A percentile compares a stretch with the other conserved stretches of the same genome.
Evolutionary conservation across 2,797 vertebrate species (phyloP).

Genomic region (Paramormyrops hopkinsi): DNA sequence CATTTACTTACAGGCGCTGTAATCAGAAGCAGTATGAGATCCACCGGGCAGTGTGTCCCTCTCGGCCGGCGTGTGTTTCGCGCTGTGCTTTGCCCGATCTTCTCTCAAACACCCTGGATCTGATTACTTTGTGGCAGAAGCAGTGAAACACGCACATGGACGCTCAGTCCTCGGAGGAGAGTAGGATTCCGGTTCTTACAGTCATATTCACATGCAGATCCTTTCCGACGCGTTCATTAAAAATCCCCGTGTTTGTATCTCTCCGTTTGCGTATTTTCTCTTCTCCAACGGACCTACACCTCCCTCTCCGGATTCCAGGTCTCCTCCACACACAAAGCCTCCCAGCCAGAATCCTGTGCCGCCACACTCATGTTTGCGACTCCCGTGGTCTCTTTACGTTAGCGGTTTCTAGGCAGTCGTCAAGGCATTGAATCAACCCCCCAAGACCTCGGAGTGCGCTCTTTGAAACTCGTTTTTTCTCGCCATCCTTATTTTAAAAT

Average conservation of each 20-base stretch:
- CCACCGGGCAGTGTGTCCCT: neutral
- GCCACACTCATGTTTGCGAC: constrained; percentile 57
- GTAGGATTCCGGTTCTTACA: neutral
- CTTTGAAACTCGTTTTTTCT: neutral
- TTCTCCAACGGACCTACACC: neutral
- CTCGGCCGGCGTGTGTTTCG: neutral
- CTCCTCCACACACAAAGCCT: constrained; percentile 59
- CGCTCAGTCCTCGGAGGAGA: neutral
- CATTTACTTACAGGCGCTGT: neutral
- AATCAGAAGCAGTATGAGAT: neutral
- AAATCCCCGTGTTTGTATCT: constrained; percentile 29
- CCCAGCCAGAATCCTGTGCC: constrained; percentile 57
- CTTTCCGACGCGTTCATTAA: constrained; percentile 32
- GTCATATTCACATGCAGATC: constrained; percentile 22
- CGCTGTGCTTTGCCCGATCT: constrained; percentile 1
- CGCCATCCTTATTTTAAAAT: neutral
- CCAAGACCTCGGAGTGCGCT: neutral
- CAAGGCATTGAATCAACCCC: constrained; percentile 42
- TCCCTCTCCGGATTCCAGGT: constrained; percentile 43
- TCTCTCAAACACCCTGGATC: constrained; percentile 15
- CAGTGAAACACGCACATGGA: constrained; percentile 4
- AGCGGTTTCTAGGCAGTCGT: constrained; percentile 54
- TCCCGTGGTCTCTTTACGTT: constrained; percentile 52
- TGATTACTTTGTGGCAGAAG: constrained; percentile 28
- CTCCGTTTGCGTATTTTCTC: constrained; percentile 20